Percentiles rank a stretch among this genome's conserved stretches.
Conservation (phyloP, 2,888 invertebrate genomes). For the Rosalia funebris region DNA sequence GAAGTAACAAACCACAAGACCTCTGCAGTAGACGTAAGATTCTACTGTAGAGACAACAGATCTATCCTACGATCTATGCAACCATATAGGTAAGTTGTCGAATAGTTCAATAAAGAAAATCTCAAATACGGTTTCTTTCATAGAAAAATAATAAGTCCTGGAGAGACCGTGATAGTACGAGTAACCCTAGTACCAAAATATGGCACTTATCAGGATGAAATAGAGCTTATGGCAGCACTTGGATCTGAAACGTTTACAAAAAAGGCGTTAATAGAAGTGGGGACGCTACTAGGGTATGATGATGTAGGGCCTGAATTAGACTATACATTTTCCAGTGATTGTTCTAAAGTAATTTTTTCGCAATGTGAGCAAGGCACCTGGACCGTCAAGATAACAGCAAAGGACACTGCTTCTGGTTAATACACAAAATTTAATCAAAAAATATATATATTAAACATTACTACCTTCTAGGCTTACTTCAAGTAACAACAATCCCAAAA, state of each 20-base stretch:
- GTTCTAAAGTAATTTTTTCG: slow-evolving; percentile 60
- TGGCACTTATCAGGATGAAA: slow-evolving; percentile 67
- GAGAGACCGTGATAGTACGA: slow-evolving; percentile 68
- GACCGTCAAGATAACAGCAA: slow-evolving; percentile 75
- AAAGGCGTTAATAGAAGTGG: slow-evolving; percentile 63
- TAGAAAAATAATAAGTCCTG: slow-evolving; percentile 58
- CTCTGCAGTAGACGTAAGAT: slow-evolving; percentile 67
- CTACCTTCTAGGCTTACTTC: slow-evolving; percentile 69
- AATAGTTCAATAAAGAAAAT: neutral
- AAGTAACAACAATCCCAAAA: slow-evolving; percentile 68
- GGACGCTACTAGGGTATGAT: slow-evolving; percentile 47
- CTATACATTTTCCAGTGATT: slow-evolving; percentile 63
- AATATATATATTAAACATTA: too few species aligned
- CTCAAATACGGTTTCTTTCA: slow-evolving; percentile 15
- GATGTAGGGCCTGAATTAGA: slow-evolving; percentile 51
- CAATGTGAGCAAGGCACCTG: slow-evolving; percentile 74
- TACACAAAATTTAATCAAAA: slow-evolving; percentile 3
- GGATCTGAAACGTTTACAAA: slow-evolving; percentile 62
- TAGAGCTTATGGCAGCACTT: slow-evolving; percentile 70
- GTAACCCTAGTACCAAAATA: slow-evolving; percentile 58
- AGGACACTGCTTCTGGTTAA: slow-evolving; percentile 73
- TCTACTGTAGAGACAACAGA: slow-evolving; percentile 71
- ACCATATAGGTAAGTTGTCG: slow-evolving; percentile 69
- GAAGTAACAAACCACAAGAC: slow-evolving; percentile 79
- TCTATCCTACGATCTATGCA: slow-evolving; percentile 68